Conservation (phyloP, 2,888 invertebrate genomes). For the Portevinia maculata region DNA sequence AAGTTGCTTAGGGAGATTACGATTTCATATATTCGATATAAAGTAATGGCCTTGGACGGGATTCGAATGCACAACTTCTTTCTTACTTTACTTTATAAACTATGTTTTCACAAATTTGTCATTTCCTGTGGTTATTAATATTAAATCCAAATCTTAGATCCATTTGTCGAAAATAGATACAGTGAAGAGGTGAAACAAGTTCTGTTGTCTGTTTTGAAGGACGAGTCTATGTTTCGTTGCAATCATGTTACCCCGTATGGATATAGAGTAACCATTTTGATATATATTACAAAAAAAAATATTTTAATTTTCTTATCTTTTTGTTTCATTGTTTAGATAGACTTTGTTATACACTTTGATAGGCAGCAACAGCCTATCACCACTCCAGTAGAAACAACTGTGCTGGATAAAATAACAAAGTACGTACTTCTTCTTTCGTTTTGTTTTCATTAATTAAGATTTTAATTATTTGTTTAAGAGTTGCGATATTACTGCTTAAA, state of each 20-base stretch:
- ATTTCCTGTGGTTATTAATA: background rate
- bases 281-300: background rate
- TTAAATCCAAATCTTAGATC: conserved; percentile 49
- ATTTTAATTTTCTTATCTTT: background rate
- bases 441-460: background rate
- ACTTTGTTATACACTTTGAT: conserved; percentile 82
- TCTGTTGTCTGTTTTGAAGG: conserved; percentile 77
- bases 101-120: background rate
- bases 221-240: conserved; percentile 78
- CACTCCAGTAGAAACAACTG: conserved; percentile 78
- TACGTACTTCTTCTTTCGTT: conserved; percentile 57
- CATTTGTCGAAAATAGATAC: conserved; percentile 75
- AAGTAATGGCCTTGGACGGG: too few relatives aligned
- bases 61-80: too few relatives aligned
- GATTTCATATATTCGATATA: too few relatives aligned
- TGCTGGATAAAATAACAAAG: conserved; percentile 81
- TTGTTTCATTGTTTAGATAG: conserved; percentile 77
- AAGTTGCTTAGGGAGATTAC: too few relatives aligned
- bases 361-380: conserved; percentile 78
- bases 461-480: conserved; percentile 48
- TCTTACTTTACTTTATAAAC: background rate
- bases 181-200: conserved; percentile 77
- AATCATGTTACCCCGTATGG: conserved; percentile 82
- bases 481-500: conserved; percentile 83
- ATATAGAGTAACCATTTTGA: conserved; percentile 77